Evolutionary conservation across 2,113 vertebrate species (phyloP).

Genomic region (Gracilinanus agilis): DNA sequence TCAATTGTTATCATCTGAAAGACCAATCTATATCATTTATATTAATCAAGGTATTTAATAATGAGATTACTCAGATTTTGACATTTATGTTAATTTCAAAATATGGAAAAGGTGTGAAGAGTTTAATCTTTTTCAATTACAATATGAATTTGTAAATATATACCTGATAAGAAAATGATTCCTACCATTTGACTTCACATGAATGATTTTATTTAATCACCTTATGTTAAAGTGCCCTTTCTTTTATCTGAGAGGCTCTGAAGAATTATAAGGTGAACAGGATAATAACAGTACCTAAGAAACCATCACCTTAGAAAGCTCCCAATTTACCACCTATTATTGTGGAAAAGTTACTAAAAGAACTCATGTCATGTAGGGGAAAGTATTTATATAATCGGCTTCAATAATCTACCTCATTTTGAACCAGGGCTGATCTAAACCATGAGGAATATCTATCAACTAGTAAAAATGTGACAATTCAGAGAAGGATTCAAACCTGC

Average conservation of each 20-base stretch:
- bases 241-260: neutral
- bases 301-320: neutral
- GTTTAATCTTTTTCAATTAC: neutral
- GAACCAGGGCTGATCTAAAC: neutral
- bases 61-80: neutral
- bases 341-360: neutral
- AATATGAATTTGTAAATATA: neutral
- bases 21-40: neutral
- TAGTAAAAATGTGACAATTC: neutral
- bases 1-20: neutral
- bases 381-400: conserved; percentile 2
- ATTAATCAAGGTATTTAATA: neutral
- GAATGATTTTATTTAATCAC: neutral
- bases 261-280: conserved; percentile 4
- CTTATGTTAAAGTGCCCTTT: neutral
- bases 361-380: neutral
- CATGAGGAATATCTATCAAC: neutral
- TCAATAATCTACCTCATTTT: neutral
- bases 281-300: neutral
- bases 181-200: neutral
- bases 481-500: neutral
- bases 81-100: neutral
- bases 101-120: neutral
- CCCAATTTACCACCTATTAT: neutral
- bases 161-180: neutral